Base-by-base conservation (phyloP, 2,797 vertebrate genomes). In the Tympanoctomys barrerae region DNA sequence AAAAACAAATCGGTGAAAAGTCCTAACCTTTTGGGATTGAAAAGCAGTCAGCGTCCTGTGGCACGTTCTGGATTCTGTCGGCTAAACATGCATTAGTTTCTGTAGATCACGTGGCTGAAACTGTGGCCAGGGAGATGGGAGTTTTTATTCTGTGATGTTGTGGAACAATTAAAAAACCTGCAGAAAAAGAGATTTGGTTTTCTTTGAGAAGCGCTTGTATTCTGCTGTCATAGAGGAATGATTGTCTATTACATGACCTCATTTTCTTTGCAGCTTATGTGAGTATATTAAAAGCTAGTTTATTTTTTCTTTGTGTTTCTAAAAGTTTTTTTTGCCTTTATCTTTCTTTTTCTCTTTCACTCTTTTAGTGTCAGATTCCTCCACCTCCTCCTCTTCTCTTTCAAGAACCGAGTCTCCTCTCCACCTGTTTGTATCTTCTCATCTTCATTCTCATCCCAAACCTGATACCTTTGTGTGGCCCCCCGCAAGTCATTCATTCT, bases 281-380 rank as follows among this genome's bases (percentile, higher is more conserved):
- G 96, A 98, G 92, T 97, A 98, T 97, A 42, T 98, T 97, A 97
- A 98, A 98, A 96, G 95, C 96, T 73, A 92, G 79, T 97, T 96
- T 94, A 42, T 97, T 98, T 98, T 98, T 98, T 96, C 89, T 91
- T 95, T 96, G 59, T 96, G 93, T 96, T 94, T 97, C 84, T 97
- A 80, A 97, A 91, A 39, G 19, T 64, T 52, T 73, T 73, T 87
- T 77, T 97, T 97, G 96, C 93, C 80, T 97, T 96, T 97, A 96
- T 98, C 92, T 98, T 93, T 98, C 97, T 98, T 98, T 98, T 98
- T 98, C 97, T 98, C 98, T 98, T 97, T 98, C 97, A 97, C n/a
- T 96, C 98, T 99, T 99, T 98, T 98, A 99, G 99, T 98, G 97
- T 99, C 99, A 98, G 99, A 99, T 98, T 99, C 99, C 98, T 98